Evolutionary conservation across 1,140 invertebrate genomes (phyloP).

Genomic region (Temnothorax nylanderi): DNA sequence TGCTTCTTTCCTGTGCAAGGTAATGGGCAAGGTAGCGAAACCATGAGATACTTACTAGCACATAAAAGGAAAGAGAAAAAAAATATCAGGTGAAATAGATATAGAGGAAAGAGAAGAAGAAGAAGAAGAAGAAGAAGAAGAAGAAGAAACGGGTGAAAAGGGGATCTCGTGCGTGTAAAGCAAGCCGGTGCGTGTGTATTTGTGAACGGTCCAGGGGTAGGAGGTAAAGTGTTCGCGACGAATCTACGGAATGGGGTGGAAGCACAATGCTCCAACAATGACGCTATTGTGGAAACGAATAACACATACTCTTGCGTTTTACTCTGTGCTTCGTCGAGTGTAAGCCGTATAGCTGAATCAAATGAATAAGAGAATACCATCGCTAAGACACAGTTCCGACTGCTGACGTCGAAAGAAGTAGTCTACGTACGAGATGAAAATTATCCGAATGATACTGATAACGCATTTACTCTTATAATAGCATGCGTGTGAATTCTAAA

Average conservation of each 20-base stretch:
- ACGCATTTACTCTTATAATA: background rate
- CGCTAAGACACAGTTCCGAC: slow-evolving; percentile 70
- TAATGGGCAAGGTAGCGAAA: slow-evolving; percentile 26
- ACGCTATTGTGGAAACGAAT: slow-evolving; percentile 83
- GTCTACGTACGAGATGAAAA: slow-evolving; percentile 31
- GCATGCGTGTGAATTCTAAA: background rate
- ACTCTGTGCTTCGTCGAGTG: slow-evolving; percentile 75
- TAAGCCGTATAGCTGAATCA: slow-evolving; percentile 80
- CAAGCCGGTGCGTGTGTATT: slow-evolving; percentile 66
- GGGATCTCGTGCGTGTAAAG: slow-evolving; percentile 72
- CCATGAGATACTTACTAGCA: slow-evolving; percentile 18
- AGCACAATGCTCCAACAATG: slow-evolving; percentile 82
- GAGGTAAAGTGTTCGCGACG: slow-evolving; percentile 82
- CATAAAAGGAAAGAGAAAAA: slow-evolving; percentile 11
- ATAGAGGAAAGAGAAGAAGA: background rate
- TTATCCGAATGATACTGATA: background rate
- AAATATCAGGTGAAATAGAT: slow-evolving; percentile 5
- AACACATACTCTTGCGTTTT: slow-evolving; percentile 81
- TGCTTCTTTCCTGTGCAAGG: slow-evolving; percentile 14
- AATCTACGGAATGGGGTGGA: slow-evolving; percentile 81
- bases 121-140: slow-evolving; percentile 9
- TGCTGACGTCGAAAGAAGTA: slow-evolving; percentile 41
- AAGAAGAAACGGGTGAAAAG: slow-evolving; percentile 60
- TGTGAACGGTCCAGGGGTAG: slow-evolving; percentile 67
- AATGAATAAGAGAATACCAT: slow-evolving; percentile 81